Conservation (phyloP, 2,888 invertebrate species). For the Leptinotarsa haldemani region DNA sequence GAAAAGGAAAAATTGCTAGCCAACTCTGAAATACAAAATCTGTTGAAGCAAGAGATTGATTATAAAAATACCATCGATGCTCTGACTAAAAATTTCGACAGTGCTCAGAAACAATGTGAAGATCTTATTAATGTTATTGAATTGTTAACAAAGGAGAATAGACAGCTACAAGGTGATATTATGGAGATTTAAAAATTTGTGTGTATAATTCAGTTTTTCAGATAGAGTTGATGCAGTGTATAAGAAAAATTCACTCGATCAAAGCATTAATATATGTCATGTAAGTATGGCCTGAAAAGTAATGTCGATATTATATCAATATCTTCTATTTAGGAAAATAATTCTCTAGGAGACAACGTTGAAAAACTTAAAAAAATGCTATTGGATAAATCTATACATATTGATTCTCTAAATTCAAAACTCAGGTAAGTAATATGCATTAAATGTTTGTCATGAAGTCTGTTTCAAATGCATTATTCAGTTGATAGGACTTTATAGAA, state of each 20-base stretch:
- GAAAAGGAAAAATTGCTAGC: slow-evolving; percentile 51
- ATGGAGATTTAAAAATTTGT: not conserved
- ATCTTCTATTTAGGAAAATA: slow-evolving; percentile 45
- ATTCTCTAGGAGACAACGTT: slow-evolving; percentile 44
- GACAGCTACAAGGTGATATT: slow-evolving; percentile 54
- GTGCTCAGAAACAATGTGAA: slow-evolving; percentile 56
- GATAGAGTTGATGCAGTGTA: slow-evolving; percentile 43
- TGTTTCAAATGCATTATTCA: too few species aligned
- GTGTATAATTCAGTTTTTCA: slow-evolving; percentile 37
- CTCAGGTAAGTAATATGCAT: slow-evolving; percentile 48
- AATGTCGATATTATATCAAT: not conserved
- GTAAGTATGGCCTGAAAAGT: slow-evolving; percentile 33
- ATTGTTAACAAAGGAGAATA: slow-evolving; percentile 55
- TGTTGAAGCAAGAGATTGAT: slow-evolving; percentile 49
- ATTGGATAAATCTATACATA: slow-evolving; percentile 56
- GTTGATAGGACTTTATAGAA: too few species aligned
- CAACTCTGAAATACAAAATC: slow-evolving; percentile 51
- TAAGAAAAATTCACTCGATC: slow-evolving; percentile 6
- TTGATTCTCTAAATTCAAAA: slow-evolving; percentile 53
- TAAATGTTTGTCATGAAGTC: not conserved
- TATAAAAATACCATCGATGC: slow-evolving; percentile 47
- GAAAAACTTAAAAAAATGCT: slow-evolving; percentile 57
- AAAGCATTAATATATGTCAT: slow-evolving; percentile 33
- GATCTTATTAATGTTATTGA: slow-evolving; percentile 55
- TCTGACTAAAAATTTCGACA: slow-evolving; percentile 53